phyloP scores from a whole-genome alignment of 1,140 invertebrate genomes.

The Maconellicoccus hirsutus region DNA sequence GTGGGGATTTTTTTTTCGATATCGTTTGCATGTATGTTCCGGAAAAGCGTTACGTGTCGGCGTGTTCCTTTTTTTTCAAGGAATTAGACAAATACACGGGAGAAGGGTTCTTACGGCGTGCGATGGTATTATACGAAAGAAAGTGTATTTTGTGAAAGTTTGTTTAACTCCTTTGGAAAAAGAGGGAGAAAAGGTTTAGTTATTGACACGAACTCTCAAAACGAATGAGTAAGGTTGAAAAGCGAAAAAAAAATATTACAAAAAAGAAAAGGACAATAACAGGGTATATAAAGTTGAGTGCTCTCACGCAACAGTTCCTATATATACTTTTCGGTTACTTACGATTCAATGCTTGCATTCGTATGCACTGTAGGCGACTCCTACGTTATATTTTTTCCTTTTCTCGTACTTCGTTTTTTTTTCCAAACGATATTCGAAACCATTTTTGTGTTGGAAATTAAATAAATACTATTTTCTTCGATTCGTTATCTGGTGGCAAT shows the following conservation, averaged over 20 bases:
- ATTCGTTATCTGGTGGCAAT: conserved; percentile 3
- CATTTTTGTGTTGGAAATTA: neutral
- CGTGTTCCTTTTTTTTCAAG: neutral
- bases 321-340: neutral
- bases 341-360: conserved; percentile 7
- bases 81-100: conserved; percentile 8
- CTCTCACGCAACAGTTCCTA: conserved; percentile 2
- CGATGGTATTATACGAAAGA: neutral
- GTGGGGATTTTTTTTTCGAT: neutral
- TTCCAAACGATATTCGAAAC: neutral
- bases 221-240: neutral
- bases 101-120: conserved; percentile 1
- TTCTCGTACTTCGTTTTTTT: neutral
- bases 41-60: neutral
- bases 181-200: neutral
- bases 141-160: conserved; percentile 1
- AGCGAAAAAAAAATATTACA: neutral
- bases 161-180: neutral
- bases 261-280: conserved; percentile 6
- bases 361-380: neutral
- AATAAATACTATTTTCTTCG: conserved; percentile 3
- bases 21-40: neutral
- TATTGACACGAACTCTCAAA: conserved; percentile 7
- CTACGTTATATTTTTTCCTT: too few species aligned
- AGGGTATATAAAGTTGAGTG: conserved; percentile 4